Evolutionary conservation across 2,888 invertebrate species (phyloP).

Genomic region (Archaeoteleia sp.): DNA sequence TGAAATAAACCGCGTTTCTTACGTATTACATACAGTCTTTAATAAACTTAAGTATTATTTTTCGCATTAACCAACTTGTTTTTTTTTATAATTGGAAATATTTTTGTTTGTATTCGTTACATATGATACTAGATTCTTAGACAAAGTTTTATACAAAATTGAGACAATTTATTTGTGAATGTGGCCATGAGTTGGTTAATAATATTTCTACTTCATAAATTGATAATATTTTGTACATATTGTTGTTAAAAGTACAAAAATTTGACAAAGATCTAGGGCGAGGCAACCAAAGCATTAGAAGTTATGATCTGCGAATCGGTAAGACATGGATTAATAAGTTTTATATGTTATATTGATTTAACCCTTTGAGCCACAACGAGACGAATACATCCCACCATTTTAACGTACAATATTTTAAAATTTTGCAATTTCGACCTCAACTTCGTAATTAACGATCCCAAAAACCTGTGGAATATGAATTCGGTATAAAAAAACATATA

Average conservation of each 20-base stretch:
- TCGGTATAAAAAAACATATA: too few species aligned
- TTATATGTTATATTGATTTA: constrained; percentile 30
- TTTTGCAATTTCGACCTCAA: too few species aligned
- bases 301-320: constrained; percentile 42
- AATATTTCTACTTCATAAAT: constrained; percentile 20
- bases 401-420: too few species aligned
- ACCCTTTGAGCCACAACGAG: constrained; percentile 28
- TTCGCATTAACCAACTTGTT: too few species aligned
- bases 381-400: too few species aligned
- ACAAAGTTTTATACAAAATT: background rate
- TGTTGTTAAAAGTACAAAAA: constrained; percentile 44
- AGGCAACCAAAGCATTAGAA: constrained; percentile 47
- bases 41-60: too few species aligned
- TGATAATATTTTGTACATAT: constrained; percentile 45
- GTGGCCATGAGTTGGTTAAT: constrained; percentile 30
- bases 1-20: too few species aligned
- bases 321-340: constrained; percentile 44
- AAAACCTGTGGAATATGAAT: too few species aligned
- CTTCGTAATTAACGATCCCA: too few species aligned
- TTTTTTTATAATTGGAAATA: too few species aligned
- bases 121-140: background rate
- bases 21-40: too few species aligned
- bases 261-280: constrained; percentile 44
- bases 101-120: background rate
- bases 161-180: background rate